Evolutionary conservation across 1,140 invertebrate species (phyloP).

Genomic region (Atta texana): DNA sequence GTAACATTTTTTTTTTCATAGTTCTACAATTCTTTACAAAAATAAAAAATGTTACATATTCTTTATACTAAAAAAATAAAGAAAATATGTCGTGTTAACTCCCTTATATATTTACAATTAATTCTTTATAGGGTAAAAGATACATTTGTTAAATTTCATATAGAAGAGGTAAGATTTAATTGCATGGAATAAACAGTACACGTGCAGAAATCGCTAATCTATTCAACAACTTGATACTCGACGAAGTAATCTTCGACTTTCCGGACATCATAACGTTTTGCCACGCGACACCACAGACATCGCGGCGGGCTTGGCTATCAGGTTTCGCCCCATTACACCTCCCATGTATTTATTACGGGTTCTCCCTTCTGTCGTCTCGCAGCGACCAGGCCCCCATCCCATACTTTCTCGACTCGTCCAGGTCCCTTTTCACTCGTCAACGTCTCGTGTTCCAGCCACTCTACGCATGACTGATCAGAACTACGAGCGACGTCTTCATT

Average conservation of each 20-base stretch:
- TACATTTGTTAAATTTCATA: background rate
- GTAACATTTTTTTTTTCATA: too few relatives aligned
- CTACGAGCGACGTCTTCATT: constrained; percentile 73
- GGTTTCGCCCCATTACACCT: constrained; percentile 72
- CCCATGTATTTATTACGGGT: constrained; percentile 71
- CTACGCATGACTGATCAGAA: constrained; percentile 65
- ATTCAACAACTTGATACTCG: constrained; percentile 14
- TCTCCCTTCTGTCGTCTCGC: constrained; percentile 48
- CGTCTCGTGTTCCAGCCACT: constrained; percentile 72
- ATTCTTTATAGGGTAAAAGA: background rate
- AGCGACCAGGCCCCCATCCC: background rate
- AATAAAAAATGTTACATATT: too few relatives aligned
- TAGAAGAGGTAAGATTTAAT: background rate
- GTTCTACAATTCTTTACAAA: too few relatives aligned
- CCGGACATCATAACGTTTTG: constrained; percentile 24
- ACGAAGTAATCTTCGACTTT: constrained; percentile 23
- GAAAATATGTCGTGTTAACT: too few relatives aligned
- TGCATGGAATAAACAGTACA: background rate
- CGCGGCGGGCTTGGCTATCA: constrained; percentile 63
- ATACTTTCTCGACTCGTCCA: constrained; percentile 32
- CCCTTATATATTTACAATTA: background rate
- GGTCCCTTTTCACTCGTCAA: constrained; percentile 72
- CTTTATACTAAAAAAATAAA: too few relatives aligned
- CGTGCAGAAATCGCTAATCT: background rate
- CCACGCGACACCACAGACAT: constrained; percentile 64